Base-by-base conservation (phyloP, 92 coral and sea anemone genomes). In the Diadumene lineata region DNA sequence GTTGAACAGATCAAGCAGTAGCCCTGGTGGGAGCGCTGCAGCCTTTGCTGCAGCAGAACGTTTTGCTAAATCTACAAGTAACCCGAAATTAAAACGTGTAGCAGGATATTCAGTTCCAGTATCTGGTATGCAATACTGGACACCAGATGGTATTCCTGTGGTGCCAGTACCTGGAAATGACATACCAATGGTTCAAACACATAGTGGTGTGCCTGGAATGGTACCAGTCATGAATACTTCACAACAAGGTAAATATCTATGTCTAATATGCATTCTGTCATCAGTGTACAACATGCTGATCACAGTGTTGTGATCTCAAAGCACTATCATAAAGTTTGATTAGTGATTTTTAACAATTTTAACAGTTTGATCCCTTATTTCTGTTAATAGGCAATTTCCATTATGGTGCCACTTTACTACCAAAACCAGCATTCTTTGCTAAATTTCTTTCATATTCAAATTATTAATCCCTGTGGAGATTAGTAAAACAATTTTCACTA, bases 131-230 rank as follows among this genome's bases (percentile, higher is more conserved):
- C 92, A 88, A 28, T 91, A 87, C 80, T 84, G 92, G 91, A 64
- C 84, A 34, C 64, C 88, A 16, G 97, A 89, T 26, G 88, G 84
- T 11, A 62, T 85, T 38, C 83, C 93, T 15, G 58, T 84, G 1
- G 89, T 90, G 68, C 81, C 90, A 33, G 74, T 91, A 0, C 90
- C 84, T 22, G 76, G 86, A 1, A 84, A 87, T 50, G 97, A 93
- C 24, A 81, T 90, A 29, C 90, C 83, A 67, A 88, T 92, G 92
- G 61, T 88, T 15, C 87, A 88, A 8, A 69, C 76, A 22, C 98
- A 73, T 34, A 66, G 85, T 56, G 81, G 84, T 26, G 58, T 86
- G 73, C 90, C 68, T 62, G 90, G 91, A 22, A 75, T 83, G 84
- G 70, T 82, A 0, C 96, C 91, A 11, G 93, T 82, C 48, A 82